Base-by-base conservation (phyloP, 2,888 invertebrate species). In the Parnassius glacialis region DNA sequence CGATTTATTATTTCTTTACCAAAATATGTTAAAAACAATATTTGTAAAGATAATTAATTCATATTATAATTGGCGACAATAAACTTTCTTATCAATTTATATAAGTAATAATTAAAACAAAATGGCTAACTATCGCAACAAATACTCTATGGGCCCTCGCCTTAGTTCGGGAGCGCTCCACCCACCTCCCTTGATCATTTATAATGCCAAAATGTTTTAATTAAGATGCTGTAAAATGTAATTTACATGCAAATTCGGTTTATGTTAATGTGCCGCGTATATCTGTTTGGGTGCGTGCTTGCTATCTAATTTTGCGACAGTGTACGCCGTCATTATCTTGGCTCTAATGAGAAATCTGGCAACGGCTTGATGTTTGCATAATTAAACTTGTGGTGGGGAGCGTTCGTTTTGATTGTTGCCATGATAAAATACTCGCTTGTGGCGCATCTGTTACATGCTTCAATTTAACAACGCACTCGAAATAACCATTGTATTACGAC, bases 171-270 rank as follows among this genome's bases (percentile, higher is more conserved):
- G 84, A 77, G 82, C 76, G 80, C 74, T 74, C 84, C 76, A 77
- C 82, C 78, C 78, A 74, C 74, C 76, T 79, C 84, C 83, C 87
- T 84, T 85, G 90, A 92, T 92, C 92, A 92, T 92, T 92, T 92
- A 92, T 92, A 92, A 92, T 92, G 91, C 91, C 92, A 92, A 92
- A 92, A 92, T 92, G 92, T 92, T 92, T 92, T 92, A 92, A 92
- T 92, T 92, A 92, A 92, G 92, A 92, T 88, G 92, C 91, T 92
- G 92, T 92, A 92, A 92, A 92, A 92, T 90, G 92, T 92, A 92
- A 92, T 92, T 92, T 92, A 92, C 92, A 92, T 92, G 92, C 92
- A 92, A 92, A 92, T 92, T 92, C 91, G 92, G 92, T 92, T 92
- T 92, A 92, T 92, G 92, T 92, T 92, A 92, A 92, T 92, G 92